A percentile compares a stretch with the other conserved stretches of the same genome.
These are phyloP conservation scores for Drosophila paranaensis DNA, from an alignment of 2,888 invertebrate species.

Conservation along the genomic window DNA sequence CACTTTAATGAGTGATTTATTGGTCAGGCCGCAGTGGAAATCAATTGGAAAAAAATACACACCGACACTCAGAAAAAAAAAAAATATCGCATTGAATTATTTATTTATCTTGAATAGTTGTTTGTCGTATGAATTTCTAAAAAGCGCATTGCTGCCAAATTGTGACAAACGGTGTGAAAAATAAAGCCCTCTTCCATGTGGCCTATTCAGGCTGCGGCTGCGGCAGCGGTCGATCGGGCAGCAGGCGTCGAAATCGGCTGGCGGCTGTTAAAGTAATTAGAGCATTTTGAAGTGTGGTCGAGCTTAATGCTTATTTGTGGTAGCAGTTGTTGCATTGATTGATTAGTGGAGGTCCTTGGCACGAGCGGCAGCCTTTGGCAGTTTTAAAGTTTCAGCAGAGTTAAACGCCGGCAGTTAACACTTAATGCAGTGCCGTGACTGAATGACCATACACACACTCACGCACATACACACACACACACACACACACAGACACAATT, in stretches of 20 bases:
- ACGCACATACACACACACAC: neutral
- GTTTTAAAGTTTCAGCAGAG: conserved; percentile 46
- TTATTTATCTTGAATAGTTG: conserved; percentile 59
- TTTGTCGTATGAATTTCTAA: conserved; percentile 31
- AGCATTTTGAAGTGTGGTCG: conserved; percentile 57
- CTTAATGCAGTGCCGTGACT: conserved; percentile 57
- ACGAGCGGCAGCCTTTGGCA: conserved; percentile 27
- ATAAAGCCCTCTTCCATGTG: conserved; percentile 14
- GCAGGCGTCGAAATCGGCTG: conserved; percentile 23
- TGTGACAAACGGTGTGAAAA: conserved; percentile 51
- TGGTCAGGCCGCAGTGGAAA: conserved; percentile 60
- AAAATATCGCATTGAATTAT: conserved; percentile 66
- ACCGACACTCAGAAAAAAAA: conserved; percentile 1
- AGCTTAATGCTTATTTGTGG: conserved; percentile 61
- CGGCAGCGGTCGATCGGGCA: conserved; percentile 24
- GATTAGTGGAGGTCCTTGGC: conserved; percentile 38
- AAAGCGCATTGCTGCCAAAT: conserved; percentile 47
- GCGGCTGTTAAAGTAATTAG: conserved; percentile 77
- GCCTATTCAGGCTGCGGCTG: conserved; percentile 18
- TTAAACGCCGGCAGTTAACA: conserved; percentile 62
- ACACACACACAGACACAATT: neutral
- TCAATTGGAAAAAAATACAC: conserved; percentile 37
- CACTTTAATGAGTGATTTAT: conserved; percentile 79
- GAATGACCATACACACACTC: conserved; percentile 22
- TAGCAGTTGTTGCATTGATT: conserved; percentile 54